A percentile compares a stretch with the other conserved stretches of the same genome.
These are phyloP conservation scores for Lasioglossum calceatum DNA, from an alignment of 2,888 invertebrate species.

Conservation along the genomic window DNA sequence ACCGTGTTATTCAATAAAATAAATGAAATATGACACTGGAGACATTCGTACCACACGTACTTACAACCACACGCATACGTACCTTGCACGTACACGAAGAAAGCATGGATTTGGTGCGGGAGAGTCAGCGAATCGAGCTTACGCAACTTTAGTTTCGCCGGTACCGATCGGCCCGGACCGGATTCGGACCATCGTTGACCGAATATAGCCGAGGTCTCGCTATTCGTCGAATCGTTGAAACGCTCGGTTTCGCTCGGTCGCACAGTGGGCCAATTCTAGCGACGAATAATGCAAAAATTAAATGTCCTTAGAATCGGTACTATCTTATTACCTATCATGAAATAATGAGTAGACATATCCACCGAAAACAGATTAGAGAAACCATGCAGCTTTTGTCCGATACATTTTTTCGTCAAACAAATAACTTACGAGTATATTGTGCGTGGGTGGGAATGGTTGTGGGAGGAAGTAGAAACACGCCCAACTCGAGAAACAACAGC, in stretches of 20 bases:
- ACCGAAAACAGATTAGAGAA: no score
- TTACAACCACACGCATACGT: neutral
- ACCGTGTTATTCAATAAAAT: neutral
- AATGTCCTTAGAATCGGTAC: no score
- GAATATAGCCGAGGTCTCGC: neutral
- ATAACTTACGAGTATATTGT: no score
- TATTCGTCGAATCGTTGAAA: neutral
- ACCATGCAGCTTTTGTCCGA: no score
- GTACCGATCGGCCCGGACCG: neutral
- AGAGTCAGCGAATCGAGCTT: constrained; percentile 12
- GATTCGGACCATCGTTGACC: neutral
- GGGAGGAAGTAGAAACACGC: neutral
- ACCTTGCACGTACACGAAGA: neutral
- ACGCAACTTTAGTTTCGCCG: constrained; percentile 1
- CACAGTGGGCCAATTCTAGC: no score
- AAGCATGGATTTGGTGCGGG: neutral
- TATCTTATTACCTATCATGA: no score
- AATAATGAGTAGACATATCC: no score
- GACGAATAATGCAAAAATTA: no score
- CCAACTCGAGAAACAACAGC: constrained; percentile 56
- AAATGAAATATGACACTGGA: neutral
- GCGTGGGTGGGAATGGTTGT: neutral
- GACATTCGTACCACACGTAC: neutral
- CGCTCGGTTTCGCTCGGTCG: neutral
- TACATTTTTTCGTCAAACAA: no score